Evolutionary conservation across 1,140 invertebrate species (phyloP), one percentile per base, ranked within the genome.

Genomic region (Euwallacea similis): DNA sequence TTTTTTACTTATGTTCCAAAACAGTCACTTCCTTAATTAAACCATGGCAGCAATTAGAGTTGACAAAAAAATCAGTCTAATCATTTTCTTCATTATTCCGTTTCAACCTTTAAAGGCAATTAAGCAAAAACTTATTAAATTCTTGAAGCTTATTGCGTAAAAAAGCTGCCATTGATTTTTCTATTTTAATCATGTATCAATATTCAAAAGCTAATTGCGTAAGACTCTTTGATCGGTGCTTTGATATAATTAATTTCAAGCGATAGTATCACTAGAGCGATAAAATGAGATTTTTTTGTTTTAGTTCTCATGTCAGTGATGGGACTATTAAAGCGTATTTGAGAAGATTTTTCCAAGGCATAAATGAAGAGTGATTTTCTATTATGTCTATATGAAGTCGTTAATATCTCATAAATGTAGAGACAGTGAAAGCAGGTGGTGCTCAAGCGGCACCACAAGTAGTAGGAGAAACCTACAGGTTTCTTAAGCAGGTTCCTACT

Each of bases 131-230:
- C 67, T 62, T 69, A 63, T 62, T 69, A 69, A 69, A 69, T 43
- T 69, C 67, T 43, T 16, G 15, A 60, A 61, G 42, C 56, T 46
- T 55, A 69, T 69, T 69, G 54, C 53, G 62, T 69, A 69, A 69
- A 69, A 69, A 62, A 44, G 2, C 33, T 68, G 66, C 56, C 55
- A 59, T 46, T 68, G 55, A 60, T 69, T 69, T 68, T 69, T 69
- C 59, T 69, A 61, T 69, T 69, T 61, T 69, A 69, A 62, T 69
- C 42, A 69, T 55, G 16, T 69, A 69, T 69, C 67, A 69, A 69
- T 69, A 69, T 69, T 69, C 67, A 69, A 69, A 63, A 69, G 60
- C 33, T n/a, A 10, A 21, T 69, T 69, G 60, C 60, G 67, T 69
- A 69, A 68, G 55, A 69, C 41, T 13, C 41, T 58, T 50, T 13